Evolutionary conservation across 2,888 invertebrate species (phyloP), one percentile per base, ranked within the genome.

Genomic region (Crematogaster levior): DNA sequence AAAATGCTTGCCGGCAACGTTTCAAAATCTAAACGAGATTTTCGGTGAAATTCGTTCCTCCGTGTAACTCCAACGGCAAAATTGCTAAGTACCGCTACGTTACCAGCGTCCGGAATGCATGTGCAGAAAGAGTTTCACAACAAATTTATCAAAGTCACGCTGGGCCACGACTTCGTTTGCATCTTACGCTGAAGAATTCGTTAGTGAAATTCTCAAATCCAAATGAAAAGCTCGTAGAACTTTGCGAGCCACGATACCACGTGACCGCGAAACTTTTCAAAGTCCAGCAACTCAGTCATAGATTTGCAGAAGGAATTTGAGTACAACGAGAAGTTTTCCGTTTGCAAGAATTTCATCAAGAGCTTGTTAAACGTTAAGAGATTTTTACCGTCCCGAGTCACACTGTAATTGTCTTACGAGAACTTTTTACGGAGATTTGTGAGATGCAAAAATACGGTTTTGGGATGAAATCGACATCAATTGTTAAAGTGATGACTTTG

Each of bases 161-260:
- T 43, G 63, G 65, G 77, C 70, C 34, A 43, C 53, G 65, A 65
- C 43, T 80, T 84, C 56, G 48, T 65, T 58, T 43, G 68, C 75
- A 51, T 83, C 66, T 74, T 58, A 63, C 66, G 73, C 48, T 75
- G 66, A 82, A 84, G 74, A 84, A 82, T 84, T 84, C 75, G 82
- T 84, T 85, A 89, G 72, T 56, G 53, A 81, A 80, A 89, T 84
- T 73, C 81, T 51, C 65, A 43, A 63, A 40, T 60, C 72, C 65
- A 74, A 82, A 84, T 63, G 83, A 83, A 87, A 84, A 85, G 77
- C 88, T 79, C 83, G 65, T 34, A 43, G 84, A 80, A 83, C 83
- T 61, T 81, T 79, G 53, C 56, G 70, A 58, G 40, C 51, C 40
- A 40, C 65, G 77, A 77, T 77, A 77, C 56, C 68, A 65, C 63